These are phyloP conservation scores for Spinibarbus caldwelli DNA, from an alignment of 2,797 vertebrate genomes.

Conservation along the genomic window DNA sequence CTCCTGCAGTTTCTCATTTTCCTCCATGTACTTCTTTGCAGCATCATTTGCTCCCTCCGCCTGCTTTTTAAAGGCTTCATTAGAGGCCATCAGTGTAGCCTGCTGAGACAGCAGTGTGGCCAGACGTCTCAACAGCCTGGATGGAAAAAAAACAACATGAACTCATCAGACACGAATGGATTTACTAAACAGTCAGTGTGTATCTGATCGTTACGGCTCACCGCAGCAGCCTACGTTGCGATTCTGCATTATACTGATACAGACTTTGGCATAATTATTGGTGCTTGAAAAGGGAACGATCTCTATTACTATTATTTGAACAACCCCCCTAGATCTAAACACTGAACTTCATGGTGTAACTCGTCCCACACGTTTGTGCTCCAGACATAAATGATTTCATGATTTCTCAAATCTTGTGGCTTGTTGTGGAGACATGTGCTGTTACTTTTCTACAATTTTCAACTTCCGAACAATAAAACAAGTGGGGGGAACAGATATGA, in stretches of 20 bases:
- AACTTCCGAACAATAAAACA: too few relatives aligned
- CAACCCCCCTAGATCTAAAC: not conserved
- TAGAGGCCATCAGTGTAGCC: constrained; percentile 88
- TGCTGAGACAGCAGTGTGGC: constrained; percentile 91
- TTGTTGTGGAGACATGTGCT: too few relatives aligned
- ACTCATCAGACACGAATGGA: constrained; percentile 10
- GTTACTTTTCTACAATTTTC: too few relatives aligned
- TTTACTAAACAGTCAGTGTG: constrained; percentile 25
- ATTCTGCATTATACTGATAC: not conserved
- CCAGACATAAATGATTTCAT: not conserved
- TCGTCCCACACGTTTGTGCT: not conserved
- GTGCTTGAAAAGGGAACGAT: not conserved
- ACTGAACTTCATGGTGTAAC: not conserved
- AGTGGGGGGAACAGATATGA: too few relatives aligned
- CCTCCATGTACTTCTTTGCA: constrained; percentile 90
- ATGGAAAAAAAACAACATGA: not conserved
- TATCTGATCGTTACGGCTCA: constrained; percentile 18
- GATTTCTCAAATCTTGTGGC: too few relatives aligned
- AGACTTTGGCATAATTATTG: not conserved
- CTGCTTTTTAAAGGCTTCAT: constrained; percentile 93
- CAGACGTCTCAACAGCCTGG: constrained; percentile 86
- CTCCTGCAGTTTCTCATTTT: constrained; percentile 88
- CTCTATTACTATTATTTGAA: not conserved
- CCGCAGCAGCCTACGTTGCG: not conserved
- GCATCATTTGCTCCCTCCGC: constrained; percentile 88